These are phyloP conservation scores for Alauda arvensis DNA, from an alignment of 2,797 vertebrate genomes.

Conservation along the genomic window DNA sequence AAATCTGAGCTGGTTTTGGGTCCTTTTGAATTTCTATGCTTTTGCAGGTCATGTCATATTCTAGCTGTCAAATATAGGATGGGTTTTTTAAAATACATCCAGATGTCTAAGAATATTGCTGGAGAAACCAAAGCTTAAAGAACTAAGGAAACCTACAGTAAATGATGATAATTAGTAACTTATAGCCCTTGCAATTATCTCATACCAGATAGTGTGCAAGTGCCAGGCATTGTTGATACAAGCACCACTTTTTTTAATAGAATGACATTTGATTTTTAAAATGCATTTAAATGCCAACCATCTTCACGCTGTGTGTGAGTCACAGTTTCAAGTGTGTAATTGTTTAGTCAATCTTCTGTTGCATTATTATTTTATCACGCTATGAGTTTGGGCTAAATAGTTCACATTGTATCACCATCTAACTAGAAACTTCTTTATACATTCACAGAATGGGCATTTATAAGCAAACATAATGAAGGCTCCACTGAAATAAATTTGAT, in stretches of 20 bases:
- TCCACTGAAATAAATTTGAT: not conserved
- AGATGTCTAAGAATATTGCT: not conserved
- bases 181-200: not conserved
- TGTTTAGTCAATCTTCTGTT: slow-evolving; percentile 49
- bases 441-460: not conserved
- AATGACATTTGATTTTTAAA: slow-evolving; percentile 37
- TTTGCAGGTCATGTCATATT: not conserved
- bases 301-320: slow-evolving; percentile 41
- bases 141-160: not conserved
- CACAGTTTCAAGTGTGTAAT: slow-evolving; percentile 36
- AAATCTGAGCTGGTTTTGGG: not conserved
- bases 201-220: not conserved
- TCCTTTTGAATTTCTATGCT: not conserved
- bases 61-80: not conserved
- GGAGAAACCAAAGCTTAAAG: not conserved
- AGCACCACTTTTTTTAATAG: not conserved
- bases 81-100: not conserved
- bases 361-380: not conserved
- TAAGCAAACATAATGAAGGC: not conserved
- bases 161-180: not conserved
- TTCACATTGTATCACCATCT: not conserved
- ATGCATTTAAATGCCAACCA: slow-evolving; percentile 46
- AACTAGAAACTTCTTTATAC: not conserved
- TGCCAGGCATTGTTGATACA: slow-evolving; percentile 9
- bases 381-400: slow-evolving; percentile 14